Evolutionary conservation across 2,888 invertebrate genomes (phyloP), one percentile per base, ranked within the genome.

Genomic region (Conus canariensis): DNA sequence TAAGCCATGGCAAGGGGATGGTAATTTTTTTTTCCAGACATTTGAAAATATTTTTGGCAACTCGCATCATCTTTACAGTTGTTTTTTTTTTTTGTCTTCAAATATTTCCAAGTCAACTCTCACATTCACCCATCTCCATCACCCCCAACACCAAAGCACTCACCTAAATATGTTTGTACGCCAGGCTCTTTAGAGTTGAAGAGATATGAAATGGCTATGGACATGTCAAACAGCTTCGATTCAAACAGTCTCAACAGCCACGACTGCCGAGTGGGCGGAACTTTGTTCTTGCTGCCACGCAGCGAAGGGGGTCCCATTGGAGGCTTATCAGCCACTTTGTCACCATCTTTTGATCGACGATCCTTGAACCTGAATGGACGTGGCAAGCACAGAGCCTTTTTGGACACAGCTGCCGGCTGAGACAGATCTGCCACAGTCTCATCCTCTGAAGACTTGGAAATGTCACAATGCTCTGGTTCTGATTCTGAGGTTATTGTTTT

Each of bases 121-220:
- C 45, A 45, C 45, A 45, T 45, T 45, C 45, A 45, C 45, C 45
- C 45, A 45, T 45, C 45, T 45, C 45, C 4, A 45, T 10, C 64
- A 64, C 64, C 64, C 64, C 30, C 85, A 59, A 22, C 59, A 5
- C 3, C 59, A 59, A 9, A 58, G 12, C 59, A 95, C 96, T 96
- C 94, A 97, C 98, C 99, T 96, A 99, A 98, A 97, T 99, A 99
- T 94, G 98, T 98, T 95, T 99, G 98, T 93, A 99, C 99, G 92
- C 99, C 99, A 77, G 99, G 98, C 96, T 99, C 99, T 97, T 99
- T 99, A 80, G 99, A 99, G 96, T 99, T 99, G 96, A 99, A 99
- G 91, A 99, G 97, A 97, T 99, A 99, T 96, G 98, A 98, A 96
- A 99, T 98, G 92, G 99, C 99, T 97, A 99, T 99, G 93, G 99